These are phyloP conservation scores for Calcarius lapponicus DNA, from an alignment of 2,797 vertebrate species.

Conservation along the genomic window DNA sequence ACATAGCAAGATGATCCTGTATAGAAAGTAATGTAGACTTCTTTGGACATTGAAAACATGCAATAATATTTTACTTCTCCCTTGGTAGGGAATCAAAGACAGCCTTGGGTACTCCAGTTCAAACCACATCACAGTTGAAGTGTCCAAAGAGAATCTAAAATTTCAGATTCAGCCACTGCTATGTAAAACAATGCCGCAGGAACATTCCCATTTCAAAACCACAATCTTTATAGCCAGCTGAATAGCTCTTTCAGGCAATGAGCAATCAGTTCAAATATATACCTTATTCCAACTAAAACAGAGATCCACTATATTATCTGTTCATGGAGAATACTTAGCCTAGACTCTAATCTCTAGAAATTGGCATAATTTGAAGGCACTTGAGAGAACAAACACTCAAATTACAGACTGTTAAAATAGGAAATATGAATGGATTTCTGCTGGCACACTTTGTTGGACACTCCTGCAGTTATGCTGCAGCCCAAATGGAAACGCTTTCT, in stretches of 20 bases:
- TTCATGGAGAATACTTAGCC: conserved; percentile 14
- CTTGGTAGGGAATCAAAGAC: conserved; percentile 25
- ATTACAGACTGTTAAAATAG: conserved; percentile 48
- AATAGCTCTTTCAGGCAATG: conserved; percentile 37
- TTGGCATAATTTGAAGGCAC: conserved; percentile 53
- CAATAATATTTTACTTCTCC: conserved; percentile 39
- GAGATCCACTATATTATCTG: conserved; percentile 14
- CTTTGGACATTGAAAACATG: background rate
- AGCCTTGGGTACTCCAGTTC: background rate
- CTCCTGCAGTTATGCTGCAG: background rate
- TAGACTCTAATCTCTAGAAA: conserved; percentile 47
- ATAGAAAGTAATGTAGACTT: background rate
- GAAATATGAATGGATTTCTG: conserved; percentile 32
- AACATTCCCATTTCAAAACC: conserved; percentile 49
- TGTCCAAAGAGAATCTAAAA: conserved; percentile 45
- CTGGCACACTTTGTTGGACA: background rate
- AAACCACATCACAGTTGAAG: conserved; percentile 51
- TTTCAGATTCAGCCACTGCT: conserved; percentile 45
- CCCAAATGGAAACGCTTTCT: conserved; percentile 17
- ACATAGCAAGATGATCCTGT: background rate
- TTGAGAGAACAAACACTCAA: conserved; percentile 46
- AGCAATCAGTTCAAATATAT: conserved; percentile 39
- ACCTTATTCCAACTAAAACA: conserved; percentile 44
- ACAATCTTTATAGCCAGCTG: conserved; percentile 30
- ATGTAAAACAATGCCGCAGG: conserved; percentile 56